A percentile compares a stretch with the other conserved stretches of the same genome.
Conservation (phyloP, 2,888 invertebrate species). For the Folsomia manolachei region DNA sequence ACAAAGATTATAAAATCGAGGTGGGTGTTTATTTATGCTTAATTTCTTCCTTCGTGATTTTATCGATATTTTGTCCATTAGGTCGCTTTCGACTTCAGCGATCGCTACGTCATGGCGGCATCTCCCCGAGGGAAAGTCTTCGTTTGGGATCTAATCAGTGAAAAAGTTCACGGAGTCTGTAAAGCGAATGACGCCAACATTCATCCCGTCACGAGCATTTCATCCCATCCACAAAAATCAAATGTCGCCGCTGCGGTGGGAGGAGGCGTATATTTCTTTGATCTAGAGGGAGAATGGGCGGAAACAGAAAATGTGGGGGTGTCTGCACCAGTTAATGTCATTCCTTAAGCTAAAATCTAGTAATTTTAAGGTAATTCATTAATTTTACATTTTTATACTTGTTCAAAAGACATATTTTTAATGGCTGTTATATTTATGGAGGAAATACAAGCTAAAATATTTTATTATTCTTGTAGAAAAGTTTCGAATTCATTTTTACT, state of each 20-base stretch:
- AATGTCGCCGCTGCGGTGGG: slow-evolving; percentile 71
- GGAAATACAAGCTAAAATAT: too few relatives aligned
- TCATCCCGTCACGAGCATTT: slow-evolving; percentile 72
- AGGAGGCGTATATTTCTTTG: slow-evolving; percentile 70
- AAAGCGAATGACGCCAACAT: slow-evolving; percentile 54
- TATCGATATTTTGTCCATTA: neutral
- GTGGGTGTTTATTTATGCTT: neutral
- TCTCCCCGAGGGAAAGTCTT: slow-evolving; percentile 81
- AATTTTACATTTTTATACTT: too few relatives aligned
- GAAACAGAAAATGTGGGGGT: neutral
- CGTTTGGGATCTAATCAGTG: slow-evolving; percentile 85
- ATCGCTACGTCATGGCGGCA: slow-evolving; percentile 83
- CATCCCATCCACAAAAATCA: slow-evolving; percentile 74
- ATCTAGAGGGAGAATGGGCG: slow-evolving; percentile 47
- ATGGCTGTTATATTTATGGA: too few relatives aligned
- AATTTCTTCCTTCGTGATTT: neutral
- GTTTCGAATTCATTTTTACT: too few relatives aligned
- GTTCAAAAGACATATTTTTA: too few relatives aligned
- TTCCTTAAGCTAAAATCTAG: too few relatives aligned
- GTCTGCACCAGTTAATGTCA: too few relatives aligned
- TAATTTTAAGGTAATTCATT: too few relatives aligned
- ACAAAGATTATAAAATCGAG: slow-evolving; percentile 48
- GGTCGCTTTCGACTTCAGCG: slow-evolving; percentile 63
- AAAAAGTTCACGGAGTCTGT: slow-evolving; percentile 57
- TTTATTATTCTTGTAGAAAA: too few relatives aligned